Conservation (phyloP, 1,140 invertebrate species). For the Cecropterus lyciades region DNA sequence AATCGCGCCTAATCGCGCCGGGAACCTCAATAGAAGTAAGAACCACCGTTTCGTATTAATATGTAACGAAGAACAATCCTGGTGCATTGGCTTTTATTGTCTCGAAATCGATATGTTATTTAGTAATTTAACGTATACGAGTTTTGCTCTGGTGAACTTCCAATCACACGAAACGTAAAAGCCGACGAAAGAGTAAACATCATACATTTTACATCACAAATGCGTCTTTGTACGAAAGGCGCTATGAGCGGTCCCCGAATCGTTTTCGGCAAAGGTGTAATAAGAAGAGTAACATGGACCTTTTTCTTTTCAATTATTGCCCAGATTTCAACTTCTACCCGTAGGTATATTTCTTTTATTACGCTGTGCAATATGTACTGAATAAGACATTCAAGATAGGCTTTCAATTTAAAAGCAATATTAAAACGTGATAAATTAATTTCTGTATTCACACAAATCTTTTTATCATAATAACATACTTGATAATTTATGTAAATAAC, state of each 20-base stretch:
- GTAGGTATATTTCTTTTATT: not conserved
- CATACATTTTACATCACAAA: slow-evolving; percentile 37
- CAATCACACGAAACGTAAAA: slow-evolving; percentile 40
- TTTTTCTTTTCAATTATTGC: slow-evolving; percentile 28
- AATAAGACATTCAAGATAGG: not conserved
- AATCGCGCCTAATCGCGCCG: too few species aligned
- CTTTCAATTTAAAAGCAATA: too few species aligned
- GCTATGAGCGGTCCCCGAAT: slow-evolving; percentile 30
- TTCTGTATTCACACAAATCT: too few species aligned
- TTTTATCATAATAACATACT: too few species aligned
- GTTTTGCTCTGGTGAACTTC: slow-evolving; percentile 46
- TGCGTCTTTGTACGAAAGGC: slow-evolving; percentile 35
- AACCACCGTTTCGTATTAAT: slow-evolving; percentile 61
- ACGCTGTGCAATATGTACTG: not conserved
- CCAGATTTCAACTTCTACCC: slow-evolving; percentile 12
- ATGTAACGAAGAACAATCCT: slow-evolving; percentile 63
- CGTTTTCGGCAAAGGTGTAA: slow-evolving; percentile 31
- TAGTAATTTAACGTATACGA: slow-evolving; percentile 48
- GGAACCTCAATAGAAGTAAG: slow-evolving; percentile 28
- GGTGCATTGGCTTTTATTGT: slow-evolving; percentile 62
- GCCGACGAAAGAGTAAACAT: slow-evolving; percentile 34
- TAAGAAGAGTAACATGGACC: slow-evolving; percentile 26
- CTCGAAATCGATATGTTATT: slow-evolving; percentile 57
- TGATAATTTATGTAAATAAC: too few species aligned
- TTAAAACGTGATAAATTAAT: too few species aligned